Evolutionary conservation across 2,888 invertebrate genomes (phyloP).

Genomic region (Watsonalla cultraria): DNA sequence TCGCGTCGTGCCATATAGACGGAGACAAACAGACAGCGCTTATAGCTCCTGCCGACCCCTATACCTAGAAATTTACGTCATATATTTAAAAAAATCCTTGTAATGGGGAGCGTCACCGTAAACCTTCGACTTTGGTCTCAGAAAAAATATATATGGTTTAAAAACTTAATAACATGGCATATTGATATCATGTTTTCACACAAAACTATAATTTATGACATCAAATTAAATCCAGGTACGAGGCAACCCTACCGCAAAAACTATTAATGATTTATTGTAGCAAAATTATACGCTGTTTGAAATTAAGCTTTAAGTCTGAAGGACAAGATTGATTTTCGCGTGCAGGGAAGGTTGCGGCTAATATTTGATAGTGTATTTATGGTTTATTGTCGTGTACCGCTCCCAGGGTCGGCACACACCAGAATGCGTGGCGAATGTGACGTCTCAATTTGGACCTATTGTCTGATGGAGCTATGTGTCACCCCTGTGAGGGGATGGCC

Average conservation of each 20-base stretch:
- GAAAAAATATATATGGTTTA: too few species aligned
- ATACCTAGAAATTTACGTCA: too few species aligned
- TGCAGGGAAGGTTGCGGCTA: conserved; percentile 4
- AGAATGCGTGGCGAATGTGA: conserved; percentile 62
- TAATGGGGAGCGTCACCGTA: too few species aligned
- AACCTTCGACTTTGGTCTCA: too few species aligned
- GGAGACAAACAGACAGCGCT: too few species aligned
- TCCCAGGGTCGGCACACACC: conserved; percentile 42
- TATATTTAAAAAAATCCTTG: too few species aligned
- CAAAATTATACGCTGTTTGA: conserved; percentile 4
- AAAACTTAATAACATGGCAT: background rate
- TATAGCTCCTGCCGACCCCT: too few species aligned
- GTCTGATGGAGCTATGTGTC: conserved; percentile 39
- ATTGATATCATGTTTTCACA: background rate
- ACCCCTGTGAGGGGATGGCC: conserved; percentile 17
- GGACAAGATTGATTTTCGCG: conserved; percentile 5
- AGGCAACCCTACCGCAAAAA: conserved; percentile 37
- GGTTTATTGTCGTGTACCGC: conserved; percentile 52
- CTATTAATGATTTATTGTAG: conserved; percentile 31
- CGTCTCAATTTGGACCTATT: conserved; percentile 69
- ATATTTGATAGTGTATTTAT: conserved; percentile 44
- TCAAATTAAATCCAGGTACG: background rate
- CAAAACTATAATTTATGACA: background rate
- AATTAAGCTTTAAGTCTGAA: background rate
- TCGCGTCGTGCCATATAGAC: too few species aligned